Percentiles rank a stretch among this genome's conserved stretches.
These are phyloP conservation scores for Pongo abelii DNA, from an alignment of 2,113 vertebrate genomes.

Conservation along the genomic window DNA sequence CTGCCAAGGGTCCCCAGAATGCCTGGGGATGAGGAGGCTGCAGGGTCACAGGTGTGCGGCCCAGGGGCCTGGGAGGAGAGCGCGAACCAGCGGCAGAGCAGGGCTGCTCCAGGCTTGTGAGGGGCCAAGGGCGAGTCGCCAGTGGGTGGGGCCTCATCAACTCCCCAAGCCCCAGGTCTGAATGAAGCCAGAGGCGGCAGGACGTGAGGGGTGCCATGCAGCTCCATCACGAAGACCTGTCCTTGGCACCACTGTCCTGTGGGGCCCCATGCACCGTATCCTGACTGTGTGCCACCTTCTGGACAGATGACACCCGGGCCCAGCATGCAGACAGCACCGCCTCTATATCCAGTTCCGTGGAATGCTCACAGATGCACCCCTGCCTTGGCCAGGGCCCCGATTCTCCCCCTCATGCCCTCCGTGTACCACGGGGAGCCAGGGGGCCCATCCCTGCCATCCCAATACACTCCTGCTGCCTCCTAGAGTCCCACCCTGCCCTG, in stretches of 20 bases:
- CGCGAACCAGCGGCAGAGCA: not conserved
- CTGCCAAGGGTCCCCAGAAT: not conserved
- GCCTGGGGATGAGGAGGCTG: not conserved
- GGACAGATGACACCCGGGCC: not conserved
- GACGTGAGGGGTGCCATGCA: accelerated
- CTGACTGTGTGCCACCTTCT: not conserved
- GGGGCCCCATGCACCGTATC: not conserved
- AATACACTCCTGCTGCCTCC: not conserved
- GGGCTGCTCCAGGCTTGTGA: not conserved
- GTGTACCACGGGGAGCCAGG: not conserved
- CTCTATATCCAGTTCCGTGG: not conserved
- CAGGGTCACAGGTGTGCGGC: not conserved
- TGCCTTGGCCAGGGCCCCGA: not conserved
- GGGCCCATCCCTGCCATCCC: not conserved
- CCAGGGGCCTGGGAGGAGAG: not conserved
- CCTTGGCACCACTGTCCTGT: not conserved
- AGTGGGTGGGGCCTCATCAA: not conserved
- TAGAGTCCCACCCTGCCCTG: no score
- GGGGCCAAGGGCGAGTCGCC: not conserved
- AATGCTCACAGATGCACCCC: accelerated
- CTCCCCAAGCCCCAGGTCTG: not conserved
- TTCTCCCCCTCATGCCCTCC: not conserved
- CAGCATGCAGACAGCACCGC: not conserved
- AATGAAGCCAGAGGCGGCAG: not conserved
- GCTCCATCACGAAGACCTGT: not conserved